These are phyloP conservation scores for Heliconius sara DNA, from an alignment of 2,888 invertebrate species.

Conservation along the genomic window DNA sequence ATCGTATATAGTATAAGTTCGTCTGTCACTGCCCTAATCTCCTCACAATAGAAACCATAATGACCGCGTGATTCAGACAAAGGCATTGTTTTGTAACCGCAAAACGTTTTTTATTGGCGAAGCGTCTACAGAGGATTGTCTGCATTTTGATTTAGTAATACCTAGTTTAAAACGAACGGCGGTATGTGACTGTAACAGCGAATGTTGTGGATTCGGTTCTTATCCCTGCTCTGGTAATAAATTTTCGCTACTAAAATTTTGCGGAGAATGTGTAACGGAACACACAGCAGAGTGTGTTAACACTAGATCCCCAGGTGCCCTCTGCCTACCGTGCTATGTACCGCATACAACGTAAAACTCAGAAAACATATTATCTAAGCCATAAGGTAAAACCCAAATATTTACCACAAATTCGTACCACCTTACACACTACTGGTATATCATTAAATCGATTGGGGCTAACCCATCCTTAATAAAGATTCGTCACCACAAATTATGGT, in stretches of 20 bases:
- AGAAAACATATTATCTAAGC: too few relatives aligned
- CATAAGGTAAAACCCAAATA: neutral
- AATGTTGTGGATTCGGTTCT: neutral
- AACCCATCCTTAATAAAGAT: neutral
- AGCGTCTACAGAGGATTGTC: constrained; percentile 6
- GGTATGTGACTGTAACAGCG: neutral
- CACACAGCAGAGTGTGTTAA: too few relatives aligned
- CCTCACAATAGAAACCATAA: constrained; percentile 17
- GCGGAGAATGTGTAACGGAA: too few relatives aligned
- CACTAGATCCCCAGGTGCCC: too few relatives aligned
- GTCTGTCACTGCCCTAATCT: constrained; percentile 4
- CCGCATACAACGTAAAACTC: too few relatives aligned
- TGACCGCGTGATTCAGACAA: constrained; percentile 32
- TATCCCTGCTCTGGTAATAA: neutral
- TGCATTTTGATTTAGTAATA: neutral
- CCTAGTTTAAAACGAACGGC: neutral
- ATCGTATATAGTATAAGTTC: neutral
- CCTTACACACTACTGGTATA: neutral
- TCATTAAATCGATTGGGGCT: constrained; percentile 24
- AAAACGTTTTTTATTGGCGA: constrained; percentile 17
- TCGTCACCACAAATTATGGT: constrained; percentile 7
- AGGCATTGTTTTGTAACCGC: constrained; percentile 31
- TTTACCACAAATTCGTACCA: neutral
- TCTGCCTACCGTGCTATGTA: too few relatives aligned
- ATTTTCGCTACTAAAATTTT: neutral